Evolutionary conservation across 2,113 vertebrate species (phyloP), one percentile per base, ranked within the genome.

Genomic region (Raja brachyura): DNA sequence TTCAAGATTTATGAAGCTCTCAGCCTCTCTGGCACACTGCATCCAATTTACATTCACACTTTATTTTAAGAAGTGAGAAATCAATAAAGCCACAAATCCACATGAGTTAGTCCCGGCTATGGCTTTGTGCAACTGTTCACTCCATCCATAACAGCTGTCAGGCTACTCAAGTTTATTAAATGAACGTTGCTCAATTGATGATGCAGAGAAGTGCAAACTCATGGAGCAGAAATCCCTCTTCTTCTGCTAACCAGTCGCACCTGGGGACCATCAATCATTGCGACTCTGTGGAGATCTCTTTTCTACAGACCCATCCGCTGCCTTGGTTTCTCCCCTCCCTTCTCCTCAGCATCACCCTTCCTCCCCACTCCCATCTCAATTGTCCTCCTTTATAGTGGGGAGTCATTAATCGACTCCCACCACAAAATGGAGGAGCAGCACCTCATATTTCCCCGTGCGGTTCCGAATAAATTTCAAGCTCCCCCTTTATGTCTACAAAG

Each of bases 1-100:
- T 92, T 92, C 90, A 73, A 73, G 68, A 92, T 92, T 74, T 92
- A 74, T 92, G 68, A 92, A 73, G 68, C 39, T 74, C 39, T 11
- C 22, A 54, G 13, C 22, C 90, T 14, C 90, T 13, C 18, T 73
- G 39, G 14, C 8, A 70, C 20, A 70, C 39, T 92, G 31, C 90
- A 92, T 54, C 33, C 66, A 54, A 73, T 92, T 92, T 92, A 14
- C 90, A 92, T 92, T 92, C 59, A 54, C 18, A 4, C 39, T 54
- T 92, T 28, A 54, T 25, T 28, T 31, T 39, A 48, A 48, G 20
- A 25, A 92, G 54, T 39, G 73, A 28, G 9, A 73, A 63, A 74
- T 54, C 33, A 73, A 73, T 13, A 28, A 39, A 73, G 68, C 68
- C 90, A 74, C 83, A 73, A 54, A 25, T 16, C 66, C 14, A 28